Base-by-base conservation (phyloP, 2,113 vertebrate genomes). In the Phrynocephalus versicolor region DNA sequence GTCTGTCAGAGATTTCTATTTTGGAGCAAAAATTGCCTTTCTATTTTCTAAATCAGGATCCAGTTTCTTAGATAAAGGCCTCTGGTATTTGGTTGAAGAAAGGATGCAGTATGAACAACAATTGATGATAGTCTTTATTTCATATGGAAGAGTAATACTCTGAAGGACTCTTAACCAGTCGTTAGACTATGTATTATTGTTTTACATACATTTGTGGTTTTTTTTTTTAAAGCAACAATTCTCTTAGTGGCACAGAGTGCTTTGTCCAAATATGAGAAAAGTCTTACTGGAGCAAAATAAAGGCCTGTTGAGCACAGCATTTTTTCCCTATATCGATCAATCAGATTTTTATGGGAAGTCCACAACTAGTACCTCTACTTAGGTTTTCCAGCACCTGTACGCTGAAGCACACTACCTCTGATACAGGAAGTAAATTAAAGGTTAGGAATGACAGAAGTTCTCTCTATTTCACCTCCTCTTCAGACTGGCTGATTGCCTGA, bases 161-260 rank as follows among this genome's bases (percentile, higher is more conserved):
- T 19, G 19, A 74, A 83, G 65, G 74, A 60, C 82, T 82, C 3
- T 41, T 25, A 75, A 58, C 3, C 0, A 60, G 27, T 23, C 78
- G 65, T 0, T 33, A 65, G 81, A 39, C 58, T 41, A 0, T 55
- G n/a, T n/a, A n/a, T n/a, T n/a, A n/a, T n/a, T n/a, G n/a, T n/a
- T n/a, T n/a, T n/a, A n/a, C n/a, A n/a, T n/a, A n/a, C n/a, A n/a
- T n/a, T n/a, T n/a, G n/a, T n/a, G n/a, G n/a, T n/a, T 45, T 41
- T 37, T 19, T 73, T 35, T 33, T 16, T 25, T 71, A 70, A 33
- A 45, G 3, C n/a, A 15, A 12, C 16, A 15, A n/a, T 1, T 19
- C 14, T n/a, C 10, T 82, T 41, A 30, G 58, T 30, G 35, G 30
- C 69, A 77, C 14, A 16, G 45, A 51, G 23, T 39, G 27, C 27